Conservation (phyloP, 2,113 vertebrate species). For the Solea solea region DNA sequence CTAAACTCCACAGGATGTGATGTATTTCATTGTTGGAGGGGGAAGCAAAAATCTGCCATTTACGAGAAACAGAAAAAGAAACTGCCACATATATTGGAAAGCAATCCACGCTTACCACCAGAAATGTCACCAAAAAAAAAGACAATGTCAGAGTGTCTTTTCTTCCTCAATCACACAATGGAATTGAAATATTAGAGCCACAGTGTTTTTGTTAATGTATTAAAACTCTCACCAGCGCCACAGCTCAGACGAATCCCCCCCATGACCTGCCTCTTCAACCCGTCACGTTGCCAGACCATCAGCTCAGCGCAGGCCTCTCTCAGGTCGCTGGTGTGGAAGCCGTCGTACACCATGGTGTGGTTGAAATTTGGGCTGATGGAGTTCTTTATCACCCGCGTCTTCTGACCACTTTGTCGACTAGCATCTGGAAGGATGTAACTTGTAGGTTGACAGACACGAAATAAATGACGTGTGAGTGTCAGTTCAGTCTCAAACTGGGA, state of each 20-base stretch:
- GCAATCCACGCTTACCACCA: too few species aligned
- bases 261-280: conserved; percentile 82
- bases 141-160: too few species aligned
- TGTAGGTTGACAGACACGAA: conserved; percentile 6
- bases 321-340: conserved; percentile 89
- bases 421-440: conserved; percentile 94
- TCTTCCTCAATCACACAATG: neutral
- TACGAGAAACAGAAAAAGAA: too few species aligned
- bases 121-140: too few species aligned
- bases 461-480: neutral
- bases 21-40: too few species aligned
- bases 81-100: too few species aligned
- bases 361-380: conserved; percentile 91
- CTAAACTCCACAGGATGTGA: too few species aligned
- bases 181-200: neutral
- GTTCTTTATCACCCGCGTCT: conserved; percentile 86
- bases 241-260: conserved; percentile 92
- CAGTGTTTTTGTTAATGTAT: too few species aligned
- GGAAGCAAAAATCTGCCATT: too few species aligned
- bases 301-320: conserved; percentile 92
- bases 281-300: conserved; percentile 90
- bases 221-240: conserved; percentile 85
- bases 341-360: conserved; percentile 99
- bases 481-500: neutral
- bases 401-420: conserved; percentile 89